Percentiles rank a stretch among this genome's conserved stretches.
Evolutionary conservation across 92 coral and sea anemone genomes (phyloP).

Genomic region (Epizoanthus scotinus): DNA sequence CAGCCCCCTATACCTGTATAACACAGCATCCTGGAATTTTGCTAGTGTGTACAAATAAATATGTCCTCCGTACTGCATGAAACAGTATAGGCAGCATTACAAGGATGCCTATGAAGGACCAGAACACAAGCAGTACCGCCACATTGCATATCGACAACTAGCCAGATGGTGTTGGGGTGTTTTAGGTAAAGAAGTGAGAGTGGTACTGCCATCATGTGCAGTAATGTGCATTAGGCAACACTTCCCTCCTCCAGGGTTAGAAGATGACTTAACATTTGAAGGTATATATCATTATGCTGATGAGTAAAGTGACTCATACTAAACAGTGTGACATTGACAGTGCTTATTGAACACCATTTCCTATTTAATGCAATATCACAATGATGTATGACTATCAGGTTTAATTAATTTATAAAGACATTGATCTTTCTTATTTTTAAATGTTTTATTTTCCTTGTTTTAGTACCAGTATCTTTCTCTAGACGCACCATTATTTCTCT

Average conservation of each 20-base stretch:
- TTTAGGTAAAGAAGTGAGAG: conserved; percentile 48
- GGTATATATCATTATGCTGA: conserved; percentile 49
- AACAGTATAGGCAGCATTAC: conserved; percentile 33
- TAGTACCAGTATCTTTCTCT: too few species aligned
- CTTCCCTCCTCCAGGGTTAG: conserved; percentile 41
- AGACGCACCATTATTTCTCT: too few species aligned
- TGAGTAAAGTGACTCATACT: too few species aligned
- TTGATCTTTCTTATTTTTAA: too few species aligned
- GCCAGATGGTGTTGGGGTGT: conserved; percentile 50
- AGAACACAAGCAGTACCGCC: conserved; percentile 26
- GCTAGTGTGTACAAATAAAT: too few species aligned
- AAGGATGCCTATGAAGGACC: conserved; percentile 28
- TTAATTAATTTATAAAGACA: too few species aligned
- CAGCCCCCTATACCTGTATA: conserved; percentile 30
- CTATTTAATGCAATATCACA: conserved; percentile 5
- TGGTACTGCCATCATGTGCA: conserved; percentile 45
- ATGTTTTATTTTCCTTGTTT: too few species aligned
- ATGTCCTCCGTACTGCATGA: too few species aligned
- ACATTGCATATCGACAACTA: too few species aligned
- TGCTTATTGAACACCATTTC: not conserved
- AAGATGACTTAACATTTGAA: conserved; percentile 39
- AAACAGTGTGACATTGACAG: too few species aligned
- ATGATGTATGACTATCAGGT: too few species aligned
- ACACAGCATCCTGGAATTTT: conserved; percentile 35
- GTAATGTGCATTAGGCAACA: conserved; percentile 50